Base-by-base conservation (phyloP, 2,888 invertebrate genomes). In the Siphonodentalium dalli region DNA sequence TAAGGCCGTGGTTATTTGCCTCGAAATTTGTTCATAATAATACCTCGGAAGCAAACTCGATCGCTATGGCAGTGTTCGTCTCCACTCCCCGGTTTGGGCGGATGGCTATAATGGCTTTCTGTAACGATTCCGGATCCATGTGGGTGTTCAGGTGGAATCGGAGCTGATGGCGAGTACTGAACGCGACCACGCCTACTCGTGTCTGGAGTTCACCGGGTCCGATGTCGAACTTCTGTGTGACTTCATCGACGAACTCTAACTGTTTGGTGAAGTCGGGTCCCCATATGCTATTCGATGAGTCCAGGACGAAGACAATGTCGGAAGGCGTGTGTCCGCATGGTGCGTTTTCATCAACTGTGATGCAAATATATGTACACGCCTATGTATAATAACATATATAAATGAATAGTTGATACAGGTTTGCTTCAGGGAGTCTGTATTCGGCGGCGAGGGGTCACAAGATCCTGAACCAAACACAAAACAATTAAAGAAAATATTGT, bases 231-330 rank as follows among this genome's bases (percentile, higher is more conserved):
- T 61, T 44, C 6, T 57, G 40, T 6, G 65, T 59, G 7, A 75
- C 67, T 18, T 64, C 53, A 20, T 63, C 47, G 8, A 75, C 65
- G 44, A 75, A 75, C 13, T 43, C 41, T 5, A 65, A 50, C 51
- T 73, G 74, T 13, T 63, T 61, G 11, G 42, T 51, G 55, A 74
- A 78, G 52, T 78, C 69, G 2, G 51, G 51, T 1, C 35, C 46
- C 71, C 72, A 73, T 29, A 77, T 75, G 44, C 74, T 75, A 20
- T 56, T 64, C 2, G 75, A 76, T 3, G 69, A 63, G 51, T 70
- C 70, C 28, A 72, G 50, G 11, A 69, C 54, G 51, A 69, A 72
- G 23, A 76, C 65, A 5, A 69, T 46, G 45, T 71, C 68, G 5
- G 74, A 67, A 2, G 72, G 61, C n/a, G n/a, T n/a, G n/a, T n/a